Percentiles rank a stretch among this genome's conserved stretches.
phyloP scores from a whole-genome alignment of 2,888 invertebrate genomes.

The Quadroppia sp. region DNA sequence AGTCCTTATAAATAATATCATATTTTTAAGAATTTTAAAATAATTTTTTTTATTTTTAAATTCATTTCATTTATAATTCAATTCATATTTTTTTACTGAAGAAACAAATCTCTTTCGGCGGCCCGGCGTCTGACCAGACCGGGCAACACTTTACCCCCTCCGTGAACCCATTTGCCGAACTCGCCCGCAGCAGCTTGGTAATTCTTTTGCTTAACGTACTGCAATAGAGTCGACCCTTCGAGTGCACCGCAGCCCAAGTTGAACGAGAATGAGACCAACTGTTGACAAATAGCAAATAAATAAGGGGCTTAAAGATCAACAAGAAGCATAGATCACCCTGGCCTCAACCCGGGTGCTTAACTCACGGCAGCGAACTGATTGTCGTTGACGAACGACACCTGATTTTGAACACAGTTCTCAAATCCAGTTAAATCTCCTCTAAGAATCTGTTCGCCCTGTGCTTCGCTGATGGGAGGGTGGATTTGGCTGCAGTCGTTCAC shows the following conservation, averaged over 20 bases:
- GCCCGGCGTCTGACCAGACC: constrained; percentile 3
- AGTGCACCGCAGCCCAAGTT: constrained; percentile 21
- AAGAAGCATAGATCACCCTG: too few relatives aligned
- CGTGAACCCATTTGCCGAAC: neutral
- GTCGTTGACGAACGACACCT: neutral
- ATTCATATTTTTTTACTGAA: too few relatives aligned
- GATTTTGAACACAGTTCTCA: constrained; percentile 4
- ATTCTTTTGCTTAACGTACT: neutral
- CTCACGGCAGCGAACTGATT: constrained; percentile 14
- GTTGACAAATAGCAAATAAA: neutral
- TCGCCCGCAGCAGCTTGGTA: neutral
- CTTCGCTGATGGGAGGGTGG: neutral
- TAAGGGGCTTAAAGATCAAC: neutral
- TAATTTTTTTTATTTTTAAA: too few relatives aligned
- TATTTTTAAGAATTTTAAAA: too few relatives aligned
- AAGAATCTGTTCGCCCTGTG: neutral
- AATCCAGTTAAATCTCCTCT: neutral
- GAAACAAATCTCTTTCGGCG: too few relatives aligned
- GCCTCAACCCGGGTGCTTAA: too few relatives aligned
- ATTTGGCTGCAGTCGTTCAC: neutral
- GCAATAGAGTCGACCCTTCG: neutral
- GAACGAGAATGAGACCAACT: neutral
- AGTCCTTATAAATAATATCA: too few relatives aligned
- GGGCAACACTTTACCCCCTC: neutral
- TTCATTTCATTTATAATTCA: too few relatives aligned